A percentile compares a stretch with the other conserved stretches of the same genome.
phyloP scores from a whole-genome alignment of 2,797 vertebrate species.

The Chloroceryle amazona region DNA sequence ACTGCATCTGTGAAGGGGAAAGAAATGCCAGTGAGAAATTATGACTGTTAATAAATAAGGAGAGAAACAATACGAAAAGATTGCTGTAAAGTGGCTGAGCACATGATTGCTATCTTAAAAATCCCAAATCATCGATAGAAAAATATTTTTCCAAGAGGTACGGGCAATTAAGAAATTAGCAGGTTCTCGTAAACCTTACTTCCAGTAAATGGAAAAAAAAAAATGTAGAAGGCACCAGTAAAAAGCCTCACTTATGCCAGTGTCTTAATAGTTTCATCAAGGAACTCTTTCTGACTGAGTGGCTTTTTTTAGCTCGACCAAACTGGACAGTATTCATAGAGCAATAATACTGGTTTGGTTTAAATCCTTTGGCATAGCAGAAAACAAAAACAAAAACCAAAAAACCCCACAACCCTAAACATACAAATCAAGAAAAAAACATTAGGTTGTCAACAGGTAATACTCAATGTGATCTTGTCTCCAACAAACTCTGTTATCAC shows the following conservation, averaged over 20 bases:
- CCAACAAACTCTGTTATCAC: neutral
- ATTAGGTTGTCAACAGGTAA: neutral
- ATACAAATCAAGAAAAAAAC: neutral
- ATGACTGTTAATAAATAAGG: slow-evolving; percentile 52
- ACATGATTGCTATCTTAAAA: neutral
- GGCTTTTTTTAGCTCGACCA: neutral
- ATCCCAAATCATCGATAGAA: neutral
- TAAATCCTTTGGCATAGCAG: neutral
- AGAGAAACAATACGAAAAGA: slow-evolving; percentile 6
- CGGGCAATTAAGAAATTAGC: neutral
- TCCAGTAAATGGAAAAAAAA: neutral
- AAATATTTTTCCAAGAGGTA: neutral
- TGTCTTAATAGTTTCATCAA: neutral
- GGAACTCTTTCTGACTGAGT: neutral
- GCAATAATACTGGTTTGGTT: neutral
- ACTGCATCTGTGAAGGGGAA: neutral
- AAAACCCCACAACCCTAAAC: no score
- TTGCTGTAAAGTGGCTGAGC: neutral
- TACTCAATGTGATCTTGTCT: neutral
- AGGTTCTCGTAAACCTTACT: neutral
- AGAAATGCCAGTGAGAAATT: slow-evolving; percentile 48
- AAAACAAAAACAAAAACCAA: neutral
- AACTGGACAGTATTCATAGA: neutral
- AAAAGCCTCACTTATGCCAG: neutral
- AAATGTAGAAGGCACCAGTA: neutral